Percentiles rank a stretch among this genome's conserved stretches.
Evolutionary conservation across 2,888 invertebrate genomes (phyloP).

Genomic region (Maniola hyperantus): DNA sequence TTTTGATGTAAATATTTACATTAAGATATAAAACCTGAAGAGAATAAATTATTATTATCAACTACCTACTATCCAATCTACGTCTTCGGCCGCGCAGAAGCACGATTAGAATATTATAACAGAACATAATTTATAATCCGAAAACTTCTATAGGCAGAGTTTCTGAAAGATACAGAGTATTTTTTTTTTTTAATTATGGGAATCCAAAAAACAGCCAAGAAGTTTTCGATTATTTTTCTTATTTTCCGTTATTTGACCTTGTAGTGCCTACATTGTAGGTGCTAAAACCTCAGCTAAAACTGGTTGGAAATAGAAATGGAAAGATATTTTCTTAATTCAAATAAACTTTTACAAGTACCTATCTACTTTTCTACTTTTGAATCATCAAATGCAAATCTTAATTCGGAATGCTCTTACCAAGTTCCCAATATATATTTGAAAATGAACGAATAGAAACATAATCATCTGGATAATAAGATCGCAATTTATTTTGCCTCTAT

Average conservation of each 20-base stretch:
- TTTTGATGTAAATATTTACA: slow-evolving; percentile 22
- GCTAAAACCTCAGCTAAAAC: too few relatives aligned
- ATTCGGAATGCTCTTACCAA: too few relatives aligned
- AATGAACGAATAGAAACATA: too few relatives aligned
- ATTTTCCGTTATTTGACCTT: background rate
- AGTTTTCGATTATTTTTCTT: background rate
- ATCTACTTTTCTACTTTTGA: too few relatives aligned
- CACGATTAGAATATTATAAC: slow-evolving; percentile 1
- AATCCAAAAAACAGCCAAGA: background rate
- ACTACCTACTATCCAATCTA: background rate
- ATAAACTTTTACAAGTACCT: too few relatives aligned
- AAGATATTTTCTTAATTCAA: too few relatives aligned
- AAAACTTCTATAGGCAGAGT: background rate
- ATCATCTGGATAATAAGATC: background rate
- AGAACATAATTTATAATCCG: background rate
- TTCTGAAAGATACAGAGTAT: background rate
- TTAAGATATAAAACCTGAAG: slow-evolving; percentile 2
- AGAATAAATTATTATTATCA: slow-evolving; percentile 8
- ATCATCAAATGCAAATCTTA: too few relatives aligned
- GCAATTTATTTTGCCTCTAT: background rate
- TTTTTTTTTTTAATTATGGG: background rate
- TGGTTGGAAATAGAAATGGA: too few relatives aligned
- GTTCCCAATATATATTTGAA: too few relatives aligned
- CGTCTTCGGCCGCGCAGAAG: background rate
- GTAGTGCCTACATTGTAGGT: too few relatives aligned